These are phyloP conservation scores for Drosophila monieri DNA, from an alignment of 2,888 invertebrate genomes.

Conservation along the genomic window DNA sequence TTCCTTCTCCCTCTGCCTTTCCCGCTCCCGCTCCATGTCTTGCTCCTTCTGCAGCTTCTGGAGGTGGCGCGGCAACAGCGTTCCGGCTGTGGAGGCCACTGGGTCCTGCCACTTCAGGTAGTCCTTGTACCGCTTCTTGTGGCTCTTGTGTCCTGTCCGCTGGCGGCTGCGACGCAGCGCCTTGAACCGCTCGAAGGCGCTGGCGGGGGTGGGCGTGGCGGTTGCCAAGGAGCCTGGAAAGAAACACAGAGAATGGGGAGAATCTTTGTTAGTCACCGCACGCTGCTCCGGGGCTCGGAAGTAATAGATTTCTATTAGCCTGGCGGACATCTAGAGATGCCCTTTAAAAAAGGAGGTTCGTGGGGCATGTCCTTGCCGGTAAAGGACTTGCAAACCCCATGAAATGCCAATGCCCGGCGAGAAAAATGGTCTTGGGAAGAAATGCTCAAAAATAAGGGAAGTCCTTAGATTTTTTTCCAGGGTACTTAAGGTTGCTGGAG, in stretches of 20 bases:
- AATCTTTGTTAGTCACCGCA: constrained; percentile 57
- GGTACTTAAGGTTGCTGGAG: background rate
- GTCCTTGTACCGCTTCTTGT: constrained; percentile 83
- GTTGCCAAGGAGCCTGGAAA: constrained; percentile 9
- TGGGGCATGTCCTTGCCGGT: background rate
- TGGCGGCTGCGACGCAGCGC: constrained; percentile 75
- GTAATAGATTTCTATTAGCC: constrained; percentile 72
- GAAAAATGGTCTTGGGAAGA: no score
- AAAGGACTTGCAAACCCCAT: background rate
- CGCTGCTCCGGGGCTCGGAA: constrained; percentile 68
- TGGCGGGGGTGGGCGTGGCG: constrained; percentile 30
- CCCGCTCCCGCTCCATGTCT: constrained; percentile 7
- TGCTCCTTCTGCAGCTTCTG: constrained; percentile 36
- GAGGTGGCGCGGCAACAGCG: constrained; percentile 22
- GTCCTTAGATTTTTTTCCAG: background rate
- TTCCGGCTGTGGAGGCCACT: constrained; percentile 7
- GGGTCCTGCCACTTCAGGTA: constrained; percentile 64
- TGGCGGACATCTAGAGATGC: constrained; percentile 35
- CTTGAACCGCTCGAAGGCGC: constrained; percentile 81
- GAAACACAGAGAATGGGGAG: background rate
- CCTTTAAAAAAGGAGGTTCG: background rate
- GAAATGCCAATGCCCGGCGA: no score
- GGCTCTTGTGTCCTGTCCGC: constrained; percentile 80
- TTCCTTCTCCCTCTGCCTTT: constrained; percentile 18
- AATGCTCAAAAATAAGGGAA: background rate